A percentile compares a stretch with the other conserved stretches of the same genome.
Conservation (phyloP, 2,888 invertebrate species). For the Brenthis ino region DNA sequence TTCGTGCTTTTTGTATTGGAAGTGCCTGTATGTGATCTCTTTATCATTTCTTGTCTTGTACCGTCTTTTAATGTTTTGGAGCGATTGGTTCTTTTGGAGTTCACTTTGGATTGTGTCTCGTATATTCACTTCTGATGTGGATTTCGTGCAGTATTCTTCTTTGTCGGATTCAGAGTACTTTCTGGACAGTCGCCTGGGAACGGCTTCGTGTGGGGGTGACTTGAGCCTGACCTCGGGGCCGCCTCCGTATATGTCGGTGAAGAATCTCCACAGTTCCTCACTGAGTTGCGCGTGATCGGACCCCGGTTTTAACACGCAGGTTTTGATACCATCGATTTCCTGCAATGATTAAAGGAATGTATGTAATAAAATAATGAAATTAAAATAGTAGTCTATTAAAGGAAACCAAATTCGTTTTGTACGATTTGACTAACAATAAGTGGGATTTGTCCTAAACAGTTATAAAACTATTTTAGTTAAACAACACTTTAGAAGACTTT, state of each 20-base stretch:
- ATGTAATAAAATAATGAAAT: background rate
- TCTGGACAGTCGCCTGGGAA: slow-evolving; percentile 38
- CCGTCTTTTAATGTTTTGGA: slow-evolving; percentile 68
- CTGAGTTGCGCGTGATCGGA: slow-evolving; percentile 90
- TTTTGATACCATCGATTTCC: slow-evolving; percentile 68
- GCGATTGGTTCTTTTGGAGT: slow-evolving; percentile 72
- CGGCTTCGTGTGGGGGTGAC: slow-evolving; percentile 45
- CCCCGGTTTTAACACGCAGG: slow-evolving; percentile 70
- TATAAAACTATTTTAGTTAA: too few species aligned
- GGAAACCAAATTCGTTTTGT: too few species aligned
- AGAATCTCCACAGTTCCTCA: slow-evolving; percentile 93
- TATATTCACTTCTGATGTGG: slow-evolving; percentile 68
- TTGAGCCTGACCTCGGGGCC: slow-evolving; percentile 89
- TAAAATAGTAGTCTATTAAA: background rate
- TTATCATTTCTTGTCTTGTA: slow-evolving; percentile 59
- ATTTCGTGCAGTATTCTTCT: slow-evolving; percentile 72
- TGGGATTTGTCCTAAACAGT: too few species aligned
- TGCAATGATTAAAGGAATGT: slow-evolving; percentile 40
- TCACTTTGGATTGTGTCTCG: slow-evolving; percentile 59
- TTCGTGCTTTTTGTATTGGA: slow-evolving; percentile 59
- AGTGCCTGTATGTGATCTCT: slow-evolving; percentile 59
- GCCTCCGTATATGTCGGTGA: slow-evolving; percentile 92
- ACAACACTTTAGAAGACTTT: too few species aligned
- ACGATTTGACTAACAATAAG: too few species aligned
- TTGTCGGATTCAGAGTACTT: slow-evolving; percentile 73